Evolutionary conservation across 2,113 vertebrate species (phyloP).

Genomic region (Lonchura striata): DNA sequence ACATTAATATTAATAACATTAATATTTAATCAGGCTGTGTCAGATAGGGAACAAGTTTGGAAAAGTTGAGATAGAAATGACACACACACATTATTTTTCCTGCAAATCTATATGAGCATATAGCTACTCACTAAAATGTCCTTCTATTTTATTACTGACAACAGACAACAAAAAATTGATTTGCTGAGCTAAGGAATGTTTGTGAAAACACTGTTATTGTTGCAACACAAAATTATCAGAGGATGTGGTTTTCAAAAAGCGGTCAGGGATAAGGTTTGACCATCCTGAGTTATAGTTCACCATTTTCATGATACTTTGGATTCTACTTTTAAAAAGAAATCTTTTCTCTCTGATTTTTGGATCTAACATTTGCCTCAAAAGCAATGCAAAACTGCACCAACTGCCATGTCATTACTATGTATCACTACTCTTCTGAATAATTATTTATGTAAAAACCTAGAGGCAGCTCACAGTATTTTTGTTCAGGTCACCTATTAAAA

Average conservation of each 20-base stretch:
- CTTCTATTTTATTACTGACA: neutral
- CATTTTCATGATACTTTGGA: neutral
- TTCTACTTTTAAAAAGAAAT: neutral
- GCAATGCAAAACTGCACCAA: neutral
- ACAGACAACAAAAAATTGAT: neutral
- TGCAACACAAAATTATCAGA: neutral
- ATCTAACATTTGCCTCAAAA: neutral
- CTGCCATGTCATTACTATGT: neutral
- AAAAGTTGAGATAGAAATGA: neutral
- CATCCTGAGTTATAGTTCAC: neutral
- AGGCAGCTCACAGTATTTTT: neutral
- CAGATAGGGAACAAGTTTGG: neutral
- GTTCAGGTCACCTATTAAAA: neutral
- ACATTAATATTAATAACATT: too few relatives aligned
- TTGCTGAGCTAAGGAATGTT: neutral
- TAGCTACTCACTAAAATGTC: neutral
- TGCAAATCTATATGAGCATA: neutral
- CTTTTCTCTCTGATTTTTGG: neutral
- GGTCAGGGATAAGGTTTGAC: neutral
- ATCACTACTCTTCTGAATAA: neutral
- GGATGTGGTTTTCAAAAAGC: neutral
- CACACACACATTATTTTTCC: neutral
- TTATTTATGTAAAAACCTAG: neutral
- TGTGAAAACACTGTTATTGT: neutral
- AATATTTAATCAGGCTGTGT: neutral